Evolutionary conservation across 2,797 vertebrate species (phyloP).

Genomic region (Limosa lapponica): DNA sequence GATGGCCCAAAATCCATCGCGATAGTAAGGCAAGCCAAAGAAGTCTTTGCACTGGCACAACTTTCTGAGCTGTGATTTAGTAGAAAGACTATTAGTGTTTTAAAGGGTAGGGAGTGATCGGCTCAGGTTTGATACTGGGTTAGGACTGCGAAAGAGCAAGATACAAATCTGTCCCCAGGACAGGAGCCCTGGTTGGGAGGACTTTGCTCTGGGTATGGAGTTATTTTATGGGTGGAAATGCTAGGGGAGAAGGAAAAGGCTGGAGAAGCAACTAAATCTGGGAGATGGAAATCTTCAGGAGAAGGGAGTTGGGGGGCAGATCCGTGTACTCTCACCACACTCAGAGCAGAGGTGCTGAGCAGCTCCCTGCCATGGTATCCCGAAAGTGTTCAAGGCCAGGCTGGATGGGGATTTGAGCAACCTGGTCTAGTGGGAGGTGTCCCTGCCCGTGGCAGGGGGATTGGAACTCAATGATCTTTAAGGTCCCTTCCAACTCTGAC

Average conservation of each 20-base stretch:
- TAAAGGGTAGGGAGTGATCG: neutral
- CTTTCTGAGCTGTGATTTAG: neutral
- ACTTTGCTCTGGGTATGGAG: neutral
- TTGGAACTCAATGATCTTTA: too few relatives aligned
- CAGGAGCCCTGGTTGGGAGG: neutral
- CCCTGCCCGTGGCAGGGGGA: too few relatives aligned
- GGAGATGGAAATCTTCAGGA: neutral
- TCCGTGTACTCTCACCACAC: neutral
- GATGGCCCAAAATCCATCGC: neutral
- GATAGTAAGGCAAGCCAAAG: rapidly evolving
- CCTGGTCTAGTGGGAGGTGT: too few relatives aligned
- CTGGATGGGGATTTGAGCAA: too few relatives aligned
- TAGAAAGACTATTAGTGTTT: neutral
- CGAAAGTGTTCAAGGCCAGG: too few relatives aligned
- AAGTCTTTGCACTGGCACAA: neutral
- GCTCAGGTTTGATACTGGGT: neutral
- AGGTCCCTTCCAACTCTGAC: too few relatives aligned
- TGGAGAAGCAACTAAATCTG: neutral
- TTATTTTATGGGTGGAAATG: neutral
- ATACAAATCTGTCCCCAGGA: neutral
- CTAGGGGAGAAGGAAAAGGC: neutral
- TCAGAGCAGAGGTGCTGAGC: neutral
- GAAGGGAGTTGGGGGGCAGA: neutral
- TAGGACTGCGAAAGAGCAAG: neutral
- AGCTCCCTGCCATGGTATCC: neutral